Evolutionary conservation across 2,888 invertebrate genomes (phyloP), one percentile per base, ranked within the genome.

Genomic region (Mylabris sibirica): DNA sequence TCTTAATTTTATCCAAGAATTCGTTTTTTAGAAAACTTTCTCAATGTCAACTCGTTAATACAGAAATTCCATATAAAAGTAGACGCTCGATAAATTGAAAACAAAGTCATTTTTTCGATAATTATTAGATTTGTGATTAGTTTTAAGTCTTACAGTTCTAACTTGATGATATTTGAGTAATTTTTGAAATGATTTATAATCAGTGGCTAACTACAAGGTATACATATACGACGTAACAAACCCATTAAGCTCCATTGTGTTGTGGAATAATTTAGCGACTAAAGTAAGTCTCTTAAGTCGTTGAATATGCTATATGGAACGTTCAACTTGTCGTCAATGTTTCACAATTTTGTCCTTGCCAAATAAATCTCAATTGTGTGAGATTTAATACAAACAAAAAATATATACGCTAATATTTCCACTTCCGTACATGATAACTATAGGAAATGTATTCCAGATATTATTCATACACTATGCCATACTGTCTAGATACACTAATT

Each of bases 301-400:
- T 41, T 41, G 41, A 41, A 41, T 14, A 14, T n/a, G 14, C 44
- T 44, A 0, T 44, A 44, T n/a, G 17, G 17, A n/a, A n/a, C 44
- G 17, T 44, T 44, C 44, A 44, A 17, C 44, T 44, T 44, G n/a
- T 17, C 44, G n/a, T 44, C 44, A 44, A 53, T 22, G 12, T 53
- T 22, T 53, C 22, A 53, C 49, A 53, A 53, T 53, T 11, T 53
- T 12, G 22, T 53, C 49, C 9, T 20, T 53, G 9, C 9, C 20
- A 53, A 22, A 53, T 53, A 53, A 53, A 53, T 53, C 49, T 53
- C 49, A 53, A 53, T 53, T 53, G 22, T 53, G 49, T 22, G 11
- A 22, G 12, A 22, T 9, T 53, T 53, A 53, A 53, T 22, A 53
- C 1, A 53, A 53, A 22, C 49, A 22, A 22, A 53, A 53, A 53